Evolutionary conservation across 1,140 invertebrate genomes (phyloP), one percentile per base, ranked within the genome.

Genomic region (Meloidogyne chitwoodi): DNA sequence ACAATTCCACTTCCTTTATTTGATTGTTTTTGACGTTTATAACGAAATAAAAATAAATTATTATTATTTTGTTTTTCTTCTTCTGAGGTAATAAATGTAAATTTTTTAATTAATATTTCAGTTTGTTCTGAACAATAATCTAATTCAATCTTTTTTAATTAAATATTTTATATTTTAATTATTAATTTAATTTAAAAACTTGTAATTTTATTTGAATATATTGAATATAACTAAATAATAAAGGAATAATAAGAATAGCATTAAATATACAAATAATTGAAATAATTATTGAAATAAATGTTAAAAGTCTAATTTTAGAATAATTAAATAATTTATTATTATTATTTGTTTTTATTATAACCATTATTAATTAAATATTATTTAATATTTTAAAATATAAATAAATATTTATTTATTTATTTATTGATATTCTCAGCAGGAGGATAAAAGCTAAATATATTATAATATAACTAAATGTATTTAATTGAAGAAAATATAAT

Each of bases 191-290:
- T 19, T 70, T 44, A 76, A 80, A 81, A 22, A 74, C 82, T 63
- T 84, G 77, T 12, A 84, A 77, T 44, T 77, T 64, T 61, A 79
- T 77, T 68, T 84, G 83, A 22, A 84, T 82, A 75, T 82, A 75
- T 66, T 84, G 83, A 77, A 83, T 81, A 73, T 84, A 84, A 75
- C 82, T 84, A 77, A 85, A 84, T 14, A 84, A 44, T 62, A 80
- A 83, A 24, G 83, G 83, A 29, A 84, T 79, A 62, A 81, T 68
- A 27, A 84, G 27, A 66, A 84, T 77, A n/a, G 83, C 81, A 41
- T 76, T 80, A 5, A 84, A 64, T 14, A 80, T 84, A 34, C 83
- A 81, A 22, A 84, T 71, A 26, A 84, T 84, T 24, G 77, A 78
- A 72, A 83, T 76, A 44, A 79, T 76, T 44, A 83, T 79, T 63